Percentiles rank a stretch among this genome's conserved stretches.
These are phyloP conservation scores for Microcebus tavaratra DNA, from an alignment of 2,113 vertebrate species.

Conservation along the genomic window DNA sequence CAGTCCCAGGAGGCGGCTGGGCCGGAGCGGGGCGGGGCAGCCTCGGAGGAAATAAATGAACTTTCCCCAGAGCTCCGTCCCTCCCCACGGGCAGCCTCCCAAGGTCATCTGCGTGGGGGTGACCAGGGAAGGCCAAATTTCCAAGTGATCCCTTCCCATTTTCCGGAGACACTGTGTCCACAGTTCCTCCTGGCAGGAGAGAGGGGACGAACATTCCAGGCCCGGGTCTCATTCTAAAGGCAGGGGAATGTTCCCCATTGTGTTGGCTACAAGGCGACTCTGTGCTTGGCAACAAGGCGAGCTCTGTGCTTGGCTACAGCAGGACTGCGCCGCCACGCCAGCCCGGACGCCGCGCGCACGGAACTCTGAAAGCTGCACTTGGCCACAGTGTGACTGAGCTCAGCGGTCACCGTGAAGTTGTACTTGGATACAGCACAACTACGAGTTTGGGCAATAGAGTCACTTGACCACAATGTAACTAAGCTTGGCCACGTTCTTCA, in stretches of 20 bases:
- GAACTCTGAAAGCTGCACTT: neutral
- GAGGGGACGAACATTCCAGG: slow-evolving; percentile 44
- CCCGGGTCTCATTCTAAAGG: slow-evolving; percentile 1
- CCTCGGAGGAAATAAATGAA: neutral
- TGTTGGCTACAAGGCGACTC: slow-evolving; percentile 45
- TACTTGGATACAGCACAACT: too few relatives aligned
- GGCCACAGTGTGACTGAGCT: neutral
- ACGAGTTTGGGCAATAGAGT: too few relatives aligned
- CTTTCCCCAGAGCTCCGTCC: neutral
- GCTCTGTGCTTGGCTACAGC: neutral
- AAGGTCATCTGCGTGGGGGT: neutral
- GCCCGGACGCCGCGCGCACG: neutral
- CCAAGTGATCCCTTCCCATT: slow-evolving; percentile 11
- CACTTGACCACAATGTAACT: too few relatives aligned
- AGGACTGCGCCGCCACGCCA: neutral
- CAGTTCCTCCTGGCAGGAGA: slow-evolving; percentile 53
- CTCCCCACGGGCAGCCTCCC: neutral
- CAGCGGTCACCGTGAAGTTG: too few relatives aligned
- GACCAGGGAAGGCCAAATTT: slow-evolving; percentile 25
- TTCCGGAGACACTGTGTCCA: slow-evolving; percentile 53
- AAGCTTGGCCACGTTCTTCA: neutral
- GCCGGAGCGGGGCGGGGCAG: accelerated
- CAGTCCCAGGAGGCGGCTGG: neutral
- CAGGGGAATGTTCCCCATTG: slow-evolving; percentile 51
- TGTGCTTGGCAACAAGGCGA: neutral